Conservation (phyloP, 1,140 invertebrate species). For the Lepidurus packardi region DNA sequence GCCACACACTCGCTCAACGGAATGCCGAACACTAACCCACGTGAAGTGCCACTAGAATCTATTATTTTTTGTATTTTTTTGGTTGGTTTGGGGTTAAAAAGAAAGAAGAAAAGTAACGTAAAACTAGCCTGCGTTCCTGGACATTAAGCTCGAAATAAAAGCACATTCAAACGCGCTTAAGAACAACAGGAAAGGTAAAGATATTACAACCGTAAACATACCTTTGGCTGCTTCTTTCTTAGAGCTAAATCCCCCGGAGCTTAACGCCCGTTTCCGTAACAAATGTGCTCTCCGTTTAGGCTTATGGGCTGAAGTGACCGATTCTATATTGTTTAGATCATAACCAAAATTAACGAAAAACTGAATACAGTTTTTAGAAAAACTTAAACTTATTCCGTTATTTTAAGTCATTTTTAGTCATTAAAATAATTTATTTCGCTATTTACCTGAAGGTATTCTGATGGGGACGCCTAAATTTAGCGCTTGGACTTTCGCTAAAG, state of each 20-base stretch:
- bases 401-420: background rate
- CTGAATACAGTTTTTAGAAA: background rate
- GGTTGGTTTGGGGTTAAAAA: background rate
- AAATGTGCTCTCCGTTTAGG: slow-evolving; percentile 68
- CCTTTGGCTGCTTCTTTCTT: slow-evolving; percentile 60
- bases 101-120: background rate
- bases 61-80: background rate
- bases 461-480: slow-evolving; percentile 75
- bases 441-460: slow-evolving; percentile 59
- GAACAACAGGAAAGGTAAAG: slow-evolving; percentile 15
- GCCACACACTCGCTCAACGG: slow-evolving; percentile 71
- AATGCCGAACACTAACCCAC: slow-evolving; percentile 70
- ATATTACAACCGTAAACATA: slow-evolving; percentile 38
- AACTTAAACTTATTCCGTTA: background rate
- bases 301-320: slow-evolving; percentile 45
- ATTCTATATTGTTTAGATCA: background rate
- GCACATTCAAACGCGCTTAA: background rate
- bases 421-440: slow-evolving; percentile 9
- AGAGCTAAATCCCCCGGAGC: slow-evolving; percentile 75
- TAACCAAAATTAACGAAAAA: background rate
- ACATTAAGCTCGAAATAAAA: slow-evolving; percentile 11
- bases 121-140: slow-evolving; percentile 14
- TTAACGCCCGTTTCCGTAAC: slow-evolving; percentile 73
- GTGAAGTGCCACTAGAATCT: slow-evolving; percentile 25
- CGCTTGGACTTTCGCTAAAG: slow-evolving; percentile 77